Evolutionary conservation across 2,888 invertebrate genomes (phyloP), one percentile per base, ranked within the genome.

Genomic region (Cancer borealis): DNA sequence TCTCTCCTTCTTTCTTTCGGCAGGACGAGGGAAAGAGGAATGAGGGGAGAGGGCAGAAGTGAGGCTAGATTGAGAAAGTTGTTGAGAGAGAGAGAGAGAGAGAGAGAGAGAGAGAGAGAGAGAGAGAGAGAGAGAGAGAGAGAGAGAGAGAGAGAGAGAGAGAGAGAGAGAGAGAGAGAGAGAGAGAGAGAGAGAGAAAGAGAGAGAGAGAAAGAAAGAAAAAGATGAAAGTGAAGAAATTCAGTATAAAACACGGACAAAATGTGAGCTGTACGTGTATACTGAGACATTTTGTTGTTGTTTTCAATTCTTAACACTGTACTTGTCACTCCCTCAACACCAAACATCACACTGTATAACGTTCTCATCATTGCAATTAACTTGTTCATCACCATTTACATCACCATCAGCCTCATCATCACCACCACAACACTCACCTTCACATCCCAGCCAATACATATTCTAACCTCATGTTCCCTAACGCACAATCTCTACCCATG

Each of bases 81-180:
- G 46, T 49, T 88, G 14, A 49, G 46, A 46, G 88, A 47, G 92
- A 79, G 39, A 92, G 45, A 92, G 79, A 92, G 73, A 92, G 92
- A 92, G 92, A 92, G 92, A 92, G 79, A 79, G 92, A 92, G 92
- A 92, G 92, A 92, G 92, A 92, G 92, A 92, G 92, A 92, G 92
- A 92, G 92, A 92, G 92, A 92, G 79, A 79, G 92, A 92, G 92
- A 92, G 92, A 92, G 79, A 92, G 73, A 79, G 79, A 92, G 92
- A 92, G 88, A 88, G 88, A 88, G 88, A 88, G 88, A 88, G 88
- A 88, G 88, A 88, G 47, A 88, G 88, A 88, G 88, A 89, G 89
- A 30, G n/a, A 30, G 49, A 49, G 89, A 47, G 49, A 30, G 49
- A 89, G 89, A 47, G 30, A 30, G 49, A 47, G 89, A 14, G 49